Evolutionary conservation across 2,113 vertebrate genomes (phyloP).

Genomic region (Terrapene triunguis): DNA sequence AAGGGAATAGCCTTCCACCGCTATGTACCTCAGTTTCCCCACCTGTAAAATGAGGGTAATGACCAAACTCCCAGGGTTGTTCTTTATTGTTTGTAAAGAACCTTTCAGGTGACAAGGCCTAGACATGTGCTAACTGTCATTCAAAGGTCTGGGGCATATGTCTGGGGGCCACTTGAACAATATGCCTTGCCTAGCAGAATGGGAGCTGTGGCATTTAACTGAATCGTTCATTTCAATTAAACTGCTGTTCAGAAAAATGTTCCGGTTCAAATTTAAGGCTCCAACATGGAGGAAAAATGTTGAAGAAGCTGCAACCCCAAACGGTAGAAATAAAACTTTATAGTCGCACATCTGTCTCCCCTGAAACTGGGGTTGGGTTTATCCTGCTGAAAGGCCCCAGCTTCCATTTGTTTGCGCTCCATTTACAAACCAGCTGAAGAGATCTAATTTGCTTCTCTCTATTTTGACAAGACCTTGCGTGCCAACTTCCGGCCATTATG

Average conservation of each 20-base stretch:
- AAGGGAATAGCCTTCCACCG: not conserved
- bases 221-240: not conserved
- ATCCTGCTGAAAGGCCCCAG: not conserved
- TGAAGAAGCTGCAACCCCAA: not conserved
- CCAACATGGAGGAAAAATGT: not conserved
- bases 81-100: not conserved
- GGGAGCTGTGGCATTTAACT: not conserved
- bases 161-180: not conserved
- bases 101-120: not conserved
- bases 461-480: rapidly evolving
- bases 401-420: not conserved
- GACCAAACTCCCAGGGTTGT: not conserved
- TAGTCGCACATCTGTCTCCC: rapidly evolving
- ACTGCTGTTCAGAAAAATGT: rapidly evolving
- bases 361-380: not conserved
- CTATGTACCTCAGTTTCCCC: not conserved
- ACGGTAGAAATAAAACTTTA: not conserved
- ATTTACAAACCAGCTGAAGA: not conserved
- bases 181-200: not conserved
- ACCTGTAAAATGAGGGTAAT: too few relatives aligned
- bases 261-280: not conserved
- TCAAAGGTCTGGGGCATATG: not conserved
- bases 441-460: rapidly evolving
- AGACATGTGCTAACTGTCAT: not conserved
- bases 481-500: rapidly evolving